Evolutionary conservation across 1,140 invertebrate species (phyloP), one percentile per base, ranked within the genome.

Genomic region (Steinernema khuongi): DNA sequence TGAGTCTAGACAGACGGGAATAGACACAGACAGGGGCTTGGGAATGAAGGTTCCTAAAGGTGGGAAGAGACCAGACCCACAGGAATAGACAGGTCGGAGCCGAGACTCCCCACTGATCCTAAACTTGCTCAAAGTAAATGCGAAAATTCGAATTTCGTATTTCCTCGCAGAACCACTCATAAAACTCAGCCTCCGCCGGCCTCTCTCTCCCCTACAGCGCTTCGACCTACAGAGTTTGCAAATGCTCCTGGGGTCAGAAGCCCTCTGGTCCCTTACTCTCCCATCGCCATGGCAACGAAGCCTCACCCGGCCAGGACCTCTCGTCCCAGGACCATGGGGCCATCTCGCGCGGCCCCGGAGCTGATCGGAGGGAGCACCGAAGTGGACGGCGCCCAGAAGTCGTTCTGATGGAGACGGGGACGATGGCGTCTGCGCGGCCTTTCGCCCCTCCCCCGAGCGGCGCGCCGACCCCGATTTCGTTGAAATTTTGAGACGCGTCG

Each of bases 81-180:
- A n/a, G n/a, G n/a, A n/a, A n/a, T n/a, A n/a, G n/a, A n/a, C n/a
- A n/a, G n/a, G n/a, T n/a, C n/a, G n/a, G n/a, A n/a, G n/a, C n/a
- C n/a, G n/a, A n/a, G n/a, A 7, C 4, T 60, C 50, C 22, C 4
- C 7, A 60, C n/a, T n/a, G n/a, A 60, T 60, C 50, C 50, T 60
- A 60, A 60, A 60, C 50, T 60, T 60, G 14, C 50, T n/a, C 19
- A 2, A 60, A 41, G n/a, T 11, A 7, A 41, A 41, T 41, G 7
- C n/a, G 36, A 41, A 41, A 41, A n/a, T 60, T 60, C 50, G 50
- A 60, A 60, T 60, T 60, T 60, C 11, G 50, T 26, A 60, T n/a
- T 17, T 60, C 50, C 11, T 60, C 26, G 4, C 50, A 60, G 22
- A 22, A 60, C 50, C 11, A 60, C 50, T 22, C 14, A 22, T 60